These are phyloP conservation scores for Chionis minor DNA, from an alignment of 2,113 vertebrate species.

Conservation along the genomic window DNA sequence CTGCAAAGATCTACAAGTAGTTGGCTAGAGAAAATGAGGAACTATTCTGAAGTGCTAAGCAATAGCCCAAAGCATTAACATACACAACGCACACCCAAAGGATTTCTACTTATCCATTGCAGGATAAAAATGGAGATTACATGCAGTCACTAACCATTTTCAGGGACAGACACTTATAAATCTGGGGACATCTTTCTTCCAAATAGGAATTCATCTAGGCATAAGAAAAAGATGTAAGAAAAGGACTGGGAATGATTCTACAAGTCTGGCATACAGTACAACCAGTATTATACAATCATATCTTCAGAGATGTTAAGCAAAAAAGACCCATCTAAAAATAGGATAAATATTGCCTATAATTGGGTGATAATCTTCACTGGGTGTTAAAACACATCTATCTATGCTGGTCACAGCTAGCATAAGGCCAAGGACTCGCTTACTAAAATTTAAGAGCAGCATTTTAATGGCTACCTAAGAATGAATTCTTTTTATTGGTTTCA, in stretches of 20 bases:
- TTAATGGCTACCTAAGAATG: background rate
- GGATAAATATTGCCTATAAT: background rate
- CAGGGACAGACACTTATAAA: background rate
- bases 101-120: background rate
- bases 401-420: background rate
- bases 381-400: background rate
- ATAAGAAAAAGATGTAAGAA: background rate
- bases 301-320: background rate
- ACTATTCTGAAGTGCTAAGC: background rate
- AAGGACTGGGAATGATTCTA: background rate
- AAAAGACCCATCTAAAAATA: background rate
- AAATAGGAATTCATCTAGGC: background rate
- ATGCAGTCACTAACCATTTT: background rate
- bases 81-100: background rate
- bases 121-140: background rate
- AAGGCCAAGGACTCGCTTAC: background rate
- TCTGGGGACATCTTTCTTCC: background rate
- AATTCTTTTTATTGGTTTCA: background rate
- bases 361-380: background rate
- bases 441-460: background rate
- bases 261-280: background rate
- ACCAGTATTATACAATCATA: background rate
- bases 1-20: constrained; percentile 35
- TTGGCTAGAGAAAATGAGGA: constrained; percentile 27
- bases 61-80: background rate